Evolutionary conservation across 2,888 invertebrate species (phyloP).

Genomic region (Dryococelus australis): DNA sequence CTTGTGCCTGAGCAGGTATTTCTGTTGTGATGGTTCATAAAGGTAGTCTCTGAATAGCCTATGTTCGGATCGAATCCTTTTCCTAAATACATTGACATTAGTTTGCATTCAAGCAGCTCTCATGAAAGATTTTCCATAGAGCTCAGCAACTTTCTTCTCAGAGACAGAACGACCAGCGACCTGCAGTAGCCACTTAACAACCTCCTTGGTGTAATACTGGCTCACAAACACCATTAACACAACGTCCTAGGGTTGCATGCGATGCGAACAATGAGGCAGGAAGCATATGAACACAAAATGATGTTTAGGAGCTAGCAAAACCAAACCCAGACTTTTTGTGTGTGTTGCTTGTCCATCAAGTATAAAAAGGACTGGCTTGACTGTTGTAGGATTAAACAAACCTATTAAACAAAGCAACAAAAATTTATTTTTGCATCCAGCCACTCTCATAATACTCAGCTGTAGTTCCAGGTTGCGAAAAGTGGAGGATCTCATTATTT

Average conservation of each 20-base stretch:
- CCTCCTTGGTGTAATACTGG: background rate
- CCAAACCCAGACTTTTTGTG: too few relatives aligned
- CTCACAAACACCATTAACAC: background rate
- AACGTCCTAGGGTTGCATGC: too few relatives aligned
- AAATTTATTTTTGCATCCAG: background rate
- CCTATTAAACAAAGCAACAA: background rate
- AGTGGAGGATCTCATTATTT: background rate
- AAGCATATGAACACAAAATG: too few relatives aligned
- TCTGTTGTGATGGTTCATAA: background rate
- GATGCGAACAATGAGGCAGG: too few relatives aligned
- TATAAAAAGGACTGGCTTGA: background rate
- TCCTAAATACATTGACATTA: too few relatives aligned
- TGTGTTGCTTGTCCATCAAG: too few relatives aligned
- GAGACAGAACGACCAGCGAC: background rate
- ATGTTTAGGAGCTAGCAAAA: too few relatives aligned
- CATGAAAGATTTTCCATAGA: background rate
- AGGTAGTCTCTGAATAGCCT: background rate
- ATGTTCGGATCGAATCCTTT: background rate
- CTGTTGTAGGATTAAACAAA: background rate
- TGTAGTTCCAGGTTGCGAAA: too few relatives aligned
- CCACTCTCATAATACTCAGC: too few relatives aligned
- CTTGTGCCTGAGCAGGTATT: background rate
- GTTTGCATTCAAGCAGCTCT: too few relatives aligned
- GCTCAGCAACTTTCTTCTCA: too few relatives aligned
- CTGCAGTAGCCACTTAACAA: background rate